Conservation (phyloP, 2,888 invertebrate species). For the Opisthograptis luteolata region DNA sequence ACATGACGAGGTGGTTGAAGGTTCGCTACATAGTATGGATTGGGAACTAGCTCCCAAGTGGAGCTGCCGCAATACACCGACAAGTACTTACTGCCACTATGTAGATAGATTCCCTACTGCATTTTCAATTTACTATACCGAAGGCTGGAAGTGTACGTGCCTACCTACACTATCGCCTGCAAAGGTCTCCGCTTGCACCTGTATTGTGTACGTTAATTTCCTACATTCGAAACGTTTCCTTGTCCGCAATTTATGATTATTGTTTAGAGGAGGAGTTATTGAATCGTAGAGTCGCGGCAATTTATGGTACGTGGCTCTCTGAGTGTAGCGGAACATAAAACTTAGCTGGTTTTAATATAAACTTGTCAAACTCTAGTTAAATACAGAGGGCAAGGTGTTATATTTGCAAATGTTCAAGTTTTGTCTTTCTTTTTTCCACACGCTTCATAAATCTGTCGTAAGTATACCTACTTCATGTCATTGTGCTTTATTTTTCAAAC, state of each 20-base stretch:
- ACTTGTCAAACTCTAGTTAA: background rate
- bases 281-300: slow-evolving; percentile 7
- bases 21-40: too few relatives aligned
- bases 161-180: slow-evolving; percentile 31
- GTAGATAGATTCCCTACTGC: background rate
- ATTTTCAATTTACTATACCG: background rate
- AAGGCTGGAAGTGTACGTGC: too few relatives aligned
- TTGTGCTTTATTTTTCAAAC: too few relatives aligned
- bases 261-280: slow-evolving; percentile 10
- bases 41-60: too few relatives aligned
- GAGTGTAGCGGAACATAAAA: background rate
- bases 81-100: too few relatives aligned
- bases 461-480: too few relatives aligned
- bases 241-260: slow-evolving; percentile 15
- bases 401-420: too few relatives aligned
- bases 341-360: background rate
- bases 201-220: slow-evolving; percentile 39
- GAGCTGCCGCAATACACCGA: too few relatives aligned
- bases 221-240: slow-evolving; percentile 34
- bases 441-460: too few relatives aligned
- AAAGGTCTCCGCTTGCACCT: slow-evolving; percentile 36
- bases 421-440: too few relatives aligned
- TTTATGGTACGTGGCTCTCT: slow-evolving; percentile 1
- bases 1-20: too few relatives aligned
- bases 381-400: too few relatives aligned